A percentile compares a stretch with the other conserved stretches of the same genome.
phyloP scores from a whole-genome alignment of 2,797 vertebrate species.

The Otolemur crassicaudatus region DNA sequence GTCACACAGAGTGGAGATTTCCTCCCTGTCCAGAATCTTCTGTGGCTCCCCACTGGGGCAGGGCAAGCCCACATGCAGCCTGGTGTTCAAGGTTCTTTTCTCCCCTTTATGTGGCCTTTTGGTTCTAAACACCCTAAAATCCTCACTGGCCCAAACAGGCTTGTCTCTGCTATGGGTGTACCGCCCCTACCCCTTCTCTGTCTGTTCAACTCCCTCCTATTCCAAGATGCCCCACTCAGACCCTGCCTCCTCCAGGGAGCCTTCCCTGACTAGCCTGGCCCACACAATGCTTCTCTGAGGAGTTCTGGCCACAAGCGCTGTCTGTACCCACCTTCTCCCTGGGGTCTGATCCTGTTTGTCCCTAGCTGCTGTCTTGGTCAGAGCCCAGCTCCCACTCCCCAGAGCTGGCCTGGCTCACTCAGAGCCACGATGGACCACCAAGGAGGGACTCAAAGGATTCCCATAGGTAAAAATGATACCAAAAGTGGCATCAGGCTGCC shows the following conservation, averaged over 20 bases:
- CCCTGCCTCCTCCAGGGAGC: conserved; percentile 28
- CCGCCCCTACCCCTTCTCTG: background rate
- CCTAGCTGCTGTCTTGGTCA: background rate
- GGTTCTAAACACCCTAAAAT: background rate
- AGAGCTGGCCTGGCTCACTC: background rate
- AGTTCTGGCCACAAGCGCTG: background rate
- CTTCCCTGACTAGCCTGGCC: background rate
- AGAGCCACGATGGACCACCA: background rate
- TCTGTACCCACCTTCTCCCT: background rate
- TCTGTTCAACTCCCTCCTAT: background rate
- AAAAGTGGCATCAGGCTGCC: background rate
- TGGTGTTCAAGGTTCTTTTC: background rate
- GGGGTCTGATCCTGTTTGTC: background rate
- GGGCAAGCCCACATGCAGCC: background rate
- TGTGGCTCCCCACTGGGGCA: background rate
- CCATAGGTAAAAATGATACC: too few relatives aligned
- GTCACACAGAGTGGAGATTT: background rate
- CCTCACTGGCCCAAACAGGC: background rate
- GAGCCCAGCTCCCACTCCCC: background rate
- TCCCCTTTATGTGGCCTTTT: background rate
- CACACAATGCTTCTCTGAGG: background rate
- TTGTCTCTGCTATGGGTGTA: background rate
- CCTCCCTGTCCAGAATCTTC: conserved; percentile 31
- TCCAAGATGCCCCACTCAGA: background rate
- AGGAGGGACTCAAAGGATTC: background rate